These are phyloP conservation scores for Drosophila paranaensis DNA, from an alignment of 2,888 invertebrate genomes.

Conservation along the genomic window DNA sequence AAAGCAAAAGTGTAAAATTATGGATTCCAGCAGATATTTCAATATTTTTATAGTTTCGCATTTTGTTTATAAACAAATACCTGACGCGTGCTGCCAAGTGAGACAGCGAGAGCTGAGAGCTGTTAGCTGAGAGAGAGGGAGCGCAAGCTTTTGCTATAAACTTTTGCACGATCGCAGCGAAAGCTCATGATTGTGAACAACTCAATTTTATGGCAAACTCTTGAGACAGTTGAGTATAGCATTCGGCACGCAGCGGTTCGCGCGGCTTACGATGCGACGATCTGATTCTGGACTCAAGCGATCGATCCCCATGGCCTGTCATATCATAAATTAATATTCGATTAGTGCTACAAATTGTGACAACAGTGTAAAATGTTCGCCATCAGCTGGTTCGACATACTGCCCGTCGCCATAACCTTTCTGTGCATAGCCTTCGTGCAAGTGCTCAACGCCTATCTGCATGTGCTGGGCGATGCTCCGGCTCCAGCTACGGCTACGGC, in stretches of 20 bases:
- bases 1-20: slow-evolving; percentile 70
- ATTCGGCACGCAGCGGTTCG: slow-evolving; percentile 40
- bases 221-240: slow-evolving; percentile 53
- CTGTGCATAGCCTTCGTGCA: slow-evolving; percentile 67
- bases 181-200: slow-evolving; percentile 2
- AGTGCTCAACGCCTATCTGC: slow-evolving; percentile 68
- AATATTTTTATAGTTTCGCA: slow-evolving; percentile 58
- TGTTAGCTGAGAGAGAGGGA: too few relatives aligned
- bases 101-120: slow-evolving; percentile 17
- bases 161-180: slow-evolving; percentile 27
- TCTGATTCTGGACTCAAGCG: too few relatives aligned
- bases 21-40: slow-evolving; percentile 37
- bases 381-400: slow-evolving; percentile 80
- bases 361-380: slow-evolving; percentile 56
- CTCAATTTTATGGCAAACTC: slow-evolving; percentile 29
- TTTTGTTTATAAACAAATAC: slow-evolving; percentile 75
- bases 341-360: slow-evolving; percentile 17
- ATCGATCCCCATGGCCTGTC: slow-evolving; percentile 39
- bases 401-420: slow-evolving; percentile 68
- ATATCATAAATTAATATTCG: slow-evolving; percentile 12
- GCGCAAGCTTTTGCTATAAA: slow-evolving; percentile 55
- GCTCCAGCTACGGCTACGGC: not conserved
- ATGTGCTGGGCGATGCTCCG: slow-evolving; percentile 42
- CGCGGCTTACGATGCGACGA: slow-evolving; percentile 24
- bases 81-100: slow-evolving; percentile 54